Conservation (phyloP, 2,888 invertebrate genomes). For the Cantharis nigra region DNA sequence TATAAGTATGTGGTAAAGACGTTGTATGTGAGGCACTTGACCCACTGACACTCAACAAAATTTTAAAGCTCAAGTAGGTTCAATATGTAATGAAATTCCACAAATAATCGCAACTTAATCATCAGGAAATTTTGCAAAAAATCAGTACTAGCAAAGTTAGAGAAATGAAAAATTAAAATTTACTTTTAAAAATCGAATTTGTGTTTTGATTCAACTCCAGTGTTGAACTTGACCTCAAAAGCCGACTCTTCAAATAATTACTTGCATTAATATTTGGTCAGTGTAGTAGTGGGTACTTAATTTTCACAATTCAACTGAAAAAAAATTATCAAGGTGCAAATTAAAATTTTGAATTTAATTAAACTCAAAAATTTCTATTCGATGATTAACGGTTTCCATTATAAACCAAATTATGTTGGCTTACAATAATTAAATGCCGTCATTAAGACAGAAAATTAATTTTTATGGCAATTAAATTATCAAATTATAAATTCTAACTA, state of each 20-base stretch:
- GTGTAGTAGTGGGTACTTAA: neutral
- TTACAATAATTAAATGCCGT: neutral
- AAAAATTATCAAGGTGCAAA: neutral
- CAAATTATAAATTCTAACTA: neutral
- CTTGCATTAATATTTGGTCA: neutral
- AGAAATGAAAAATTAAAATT: neutral
- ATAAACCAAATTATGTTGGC: neutral
- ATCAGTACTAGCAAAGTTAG: too few relatives aligned
- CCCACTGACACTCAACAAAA: neutral
- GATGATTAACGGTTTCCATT: neutral
- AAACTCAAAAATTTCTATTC: neutral
- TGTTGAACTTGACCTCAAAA: neutral
- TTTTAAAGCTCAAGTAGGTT: neutral
- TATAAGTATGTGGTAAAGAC: neutral
- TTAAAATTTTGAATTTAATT: neutral
- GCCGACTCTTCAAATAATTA: neutral
- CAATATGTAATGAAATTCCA: neutral
- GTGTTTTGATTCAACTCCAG: neutral
- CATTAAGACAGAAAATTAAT: neutral
- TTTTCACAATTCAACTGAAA: neutral
- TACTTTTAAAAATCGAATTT: neutral
- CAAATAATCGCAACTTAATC: neutral
- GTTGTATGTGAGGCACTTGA: neutral
- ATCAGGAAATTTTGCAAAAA: neutral
- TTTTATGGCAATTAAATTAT: neutral